These are phyloP conservation scores for Oligia fasciuncula DNA, from an alignment of 2,888 invertebrate species.

Conservation along the genomic window DNA sequence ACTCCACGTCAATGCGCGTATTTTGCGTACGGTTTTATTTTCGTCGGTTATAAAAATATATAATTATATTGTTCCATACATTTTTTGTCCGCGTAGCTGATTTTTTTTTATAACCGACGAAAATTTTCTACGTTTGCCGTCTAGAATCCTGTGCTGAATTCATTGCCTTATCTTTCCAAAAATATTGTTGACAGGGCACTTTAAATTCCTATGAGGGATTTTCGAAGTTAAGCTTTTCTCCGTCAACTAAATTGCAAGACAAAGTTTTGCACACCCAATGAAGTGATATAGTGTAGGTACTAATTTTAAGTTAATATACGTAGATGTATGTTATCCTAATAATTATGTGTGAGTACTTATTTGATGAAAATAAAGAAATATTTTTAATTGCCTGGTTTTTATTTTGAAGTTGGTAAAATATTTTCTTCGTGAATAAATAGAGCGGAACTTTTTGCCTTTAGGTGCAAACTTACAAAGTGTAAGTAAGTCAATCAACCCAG, in stretches of 20 bases:
- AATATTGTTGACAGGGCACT: not conserved
- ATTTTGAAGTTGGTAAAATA: not conserved
- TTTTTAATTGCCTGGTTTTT: constrained; percentile 38
- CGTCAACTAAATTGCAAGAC: constrained; percentile 38
- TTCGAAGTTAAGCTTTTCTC: not conserved
- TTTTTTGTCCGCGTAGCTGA: too few relatives aligned
- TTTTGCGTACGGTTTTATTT: too few relatives aligned
- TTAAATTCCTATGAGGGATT: not conserved
- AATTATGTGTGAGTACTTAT: constrained; percentile 64
- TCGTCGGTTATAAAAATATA: too few relatives aligned
- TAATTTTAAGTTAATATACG: constrained; percentile 52
- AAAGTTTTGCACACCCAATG: constrained; percentile 50
- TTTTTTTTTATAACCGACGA: not conserved
- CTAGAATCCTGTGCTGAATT: not conserved
- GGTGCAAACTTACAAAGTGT: not conserved
- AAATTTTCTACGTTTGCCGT: not conserved
- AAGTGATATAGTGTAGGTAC: constrained; percentile 50
- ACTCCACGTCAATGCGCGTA: too few relatives aligned
- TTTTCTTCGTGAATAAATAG: not conserved
- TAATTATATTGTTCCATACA: too few relatives aligned
- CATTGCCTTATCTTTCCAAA: not conserved
- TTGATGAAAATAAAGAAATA: constrained; percentile 64
- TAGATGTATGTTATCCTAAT: constrained; percentile 52
- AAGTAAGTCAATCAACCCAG: not conserved
- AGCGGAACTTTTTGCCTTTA: not conserved